Base-by-base conservation (phyloP, 92 coral and sea anemone genomes). In the Umimayanthus chanpuru region DNA sequence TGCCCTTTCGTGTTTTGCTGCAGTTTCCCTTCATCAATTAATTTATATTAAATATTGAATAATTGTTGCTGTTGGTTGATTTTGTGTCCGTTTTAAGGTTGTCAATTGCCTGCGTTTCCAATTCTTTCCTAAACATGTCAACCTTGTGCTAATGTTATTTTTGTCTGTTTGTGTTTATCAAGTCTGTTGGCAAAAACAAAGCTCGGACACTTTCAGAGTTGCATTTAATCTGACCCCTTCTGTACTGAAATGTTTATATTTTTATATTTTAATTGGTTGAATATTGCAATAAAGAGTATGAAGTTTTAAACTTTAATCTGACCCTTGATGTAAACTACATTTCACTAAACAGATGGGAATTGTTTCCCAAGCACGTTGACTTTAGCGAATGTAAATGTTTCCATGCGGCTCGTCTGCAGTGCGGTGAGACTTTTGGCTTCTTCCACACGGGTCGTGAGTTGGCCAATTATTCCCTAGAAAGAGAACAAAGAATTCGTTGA, bases 391-490 rank as follows among this genome's bases (percentile, higher is more conserved):
- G 36, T 78, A 78, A 25, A 77, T 49, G 55, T 77, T 77, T 4
- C 81, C 81, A 16, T 77, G 81, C 6, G 81, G 81, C 12, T 77
- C 29, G 16, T 26, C 26, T 6, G 55, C 55, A 7, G 9, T 47
- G 56, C n/a, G 81, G 16, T 47, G 81, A 16, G 81, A 25, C 55
- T 77, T 44, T 9, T 43, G 26, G 29, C 29, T 47, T 9, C 5
- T 77, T 77, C 81, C 81, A 47, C 81, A 77, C 8, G 81, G 81
- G 29, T 77, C 81, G 81, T 77, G 81, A 23, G 58, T 47, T 9
- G 81, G 81, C 81, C 81, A 77, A 49, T 41, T 77, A n/a, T 20
- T 14, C 64, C 81, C 81, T 77, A 43, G 18, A 76, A 77, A 49
- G 15, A 44, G 55, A 4, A 43, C 39, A 77, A 21, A n/a, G 26